Evolutionary conservation across 37 sponge, comb jelly and placozoan genomes (phyloP), one percentile per base, ranked within the genome.

Genomic region (Chondrilla cf. caribensis): DNA sequence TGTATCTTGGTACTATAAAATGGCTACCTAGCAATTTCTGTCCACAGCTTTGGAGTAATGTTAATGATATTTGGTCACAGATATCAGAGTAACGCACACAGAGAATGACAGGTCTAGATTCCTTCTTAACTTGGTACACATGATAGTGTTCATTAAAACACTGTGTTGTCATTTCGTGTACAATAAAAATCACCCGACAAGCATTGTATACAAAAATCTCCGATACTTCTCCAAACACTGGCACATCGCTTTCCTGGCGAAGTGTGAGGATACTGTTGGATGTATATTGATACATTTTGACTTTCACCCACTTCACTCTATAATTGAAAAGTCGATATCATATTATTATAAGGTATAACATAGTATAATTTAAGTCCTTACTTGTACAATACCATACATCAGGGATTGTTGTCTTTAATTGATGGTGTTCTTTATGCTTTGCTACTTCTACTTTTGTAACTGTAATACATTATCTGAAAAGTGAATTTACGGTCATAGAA

Each of bases 81-180:
- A 62, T 7, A 28, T 28, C 29, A 62, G 25, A 7, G 15, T 62
- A n/a, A 7, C 15, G 6, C 6, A 4, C 25, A 28, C 29, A 19
- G 29, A 7, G 22, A 62, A 62, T 62, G 64, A 62, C 8, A 6
- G 6, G 64, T 28, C 22, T 29, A 29, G 25, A 5, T 62, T 6
- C 15, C 7, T 62, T 6, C 29, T 62, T 85, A 84, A 73, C 76
- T 11, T 73, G 18, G 24, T 73, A 73, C 18, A 43, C 76, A 25
- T 73, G 76, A 38, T 39, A 73, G 9, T 73, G 76, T 21, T 73
- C n/a, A 24, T 73, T 39, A 5, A 73, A 73, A 17, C 21, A 14
- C 18, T 15, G 17, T 36, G 76, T 73, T 19, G 24, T 7, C 15
- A 73, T 17, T 25, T 43, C 42, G 15, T 73, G 25, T 25, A 42